A percentile compares a stretch with the other conserved stretches of the same genome.
phyloP scores from a whole-genome alignment of 2,797 vertebrate species.

The Aphelocoma californica region DNA sequence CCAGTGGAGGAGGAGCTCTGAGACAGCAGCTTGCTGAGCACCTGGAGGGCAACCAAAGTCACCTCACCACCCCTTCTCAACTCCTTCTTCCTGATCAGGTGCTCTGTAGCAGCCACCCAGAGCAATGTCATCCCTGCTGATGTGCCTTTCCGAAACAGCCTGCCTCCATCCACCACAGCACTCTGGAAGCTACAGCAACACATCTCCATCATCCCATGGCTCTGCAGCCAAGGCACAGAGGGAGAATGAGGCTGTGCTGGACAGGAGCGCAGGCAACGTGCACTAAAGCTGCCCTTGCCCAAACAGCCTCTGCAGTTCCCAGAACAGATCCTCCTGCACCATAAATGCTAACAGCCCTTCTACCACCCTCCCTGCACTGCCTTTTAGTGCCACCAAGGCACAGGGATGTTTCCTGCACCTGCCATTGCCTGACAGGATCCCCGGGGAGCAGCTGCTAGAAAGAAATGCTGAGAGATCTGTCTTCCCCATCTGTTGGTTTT shows the following conservation, averaged over 20 bases:
- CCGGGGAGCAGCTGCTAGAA: neutral
- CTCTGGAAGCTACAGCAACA: neutral
- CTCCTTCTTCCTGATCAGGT: neutral
- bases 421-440: neutral
- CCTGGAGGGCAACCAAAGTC: neutral
- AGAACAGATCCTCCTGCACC: too few species aligned
- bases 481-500: neutral
- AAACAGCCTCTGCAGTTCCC: too few species aligned
- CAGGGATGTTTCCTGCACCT: neutral
- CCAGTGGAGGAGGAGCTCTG: too few species aligned
- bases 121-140: neutral
- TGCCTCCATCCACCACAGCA: neutral
- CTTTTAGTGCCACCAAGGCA: neutral
- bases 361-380: too few species aligned
- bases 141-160: neutral
- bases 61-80: neutral
- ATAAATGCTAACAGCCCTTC: too few species aligned
- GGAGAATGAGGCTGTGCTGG: neutral
- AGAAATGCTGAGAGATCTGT: neutral
- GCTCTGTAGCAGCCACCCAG: neutral
- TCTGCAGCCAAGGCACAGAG: neutral
- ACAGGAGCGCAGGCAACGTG: neutral
- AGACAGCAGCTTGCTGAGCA: neutral
- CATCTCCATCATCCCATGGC: neutral
- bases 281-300: neutral